Base-by-base conservation (phyloP, 2,797 vertebrate species). In the Macrochelys suwanniensis region DNA sequence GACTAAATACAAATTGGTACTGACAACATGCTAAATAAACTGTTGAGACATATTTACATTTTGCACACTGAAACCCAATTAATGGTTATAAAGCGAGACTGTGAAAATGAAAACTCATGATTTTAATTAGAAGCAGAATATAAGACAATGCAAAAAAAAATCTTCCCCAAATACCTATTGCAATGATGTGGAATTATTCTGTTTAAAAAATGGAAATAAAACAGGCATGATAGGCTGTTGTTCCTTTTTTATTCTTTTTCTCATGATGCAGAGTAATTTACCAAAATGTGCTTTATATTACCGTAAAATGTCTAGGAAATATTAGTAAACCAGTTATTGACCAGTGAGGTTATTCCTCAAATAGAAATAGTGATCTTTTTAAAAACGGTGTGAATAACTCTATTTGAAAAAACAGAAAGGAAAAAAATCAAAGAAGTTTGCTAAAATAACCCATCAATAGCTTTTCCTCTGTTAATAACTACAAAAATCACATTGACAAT, bases 271-370 rank as follows among this genome's bases (percentile, higher is more conserved):
- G 8, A 16, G 6, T 13, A 87, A 89, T 88, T 50, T 0, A 2
- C 10, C 2, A 28, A 81, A 54, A 65, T 93, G 89, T 74, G 0
- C 10, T 84, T 56, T 1, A 13, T 51, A 15, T 80, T 87, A 25
- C 84, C 86, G 49, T 37, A 74, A 51, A 42, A 59, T 5, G 12
- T 45, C 50, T 82, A 91, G 80, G n/a, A 94, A 92, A 91, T 31
- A 25, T 2, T 26, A 92, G 8, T 57, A 92, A 90, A 91, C 56
- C 33, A 10, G 45, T 42, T 85, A 95, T 91, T 91, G 88, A 71
- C 37, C 71, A 61, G 3, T 4, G 82, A n/a, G 54, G 80, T 88
- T 68, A 88, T 26, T 82, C 19, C 37, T 76, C n/a, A 88, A 54
- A 91, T 2, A 47, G 49, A 93, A 95, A 89, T 9, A n/a, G 17